Evolutionary conservation across 2,797 vertebrate genomes (phyloP).

Genomic region (Pseudochirops cupreus): DNA sequence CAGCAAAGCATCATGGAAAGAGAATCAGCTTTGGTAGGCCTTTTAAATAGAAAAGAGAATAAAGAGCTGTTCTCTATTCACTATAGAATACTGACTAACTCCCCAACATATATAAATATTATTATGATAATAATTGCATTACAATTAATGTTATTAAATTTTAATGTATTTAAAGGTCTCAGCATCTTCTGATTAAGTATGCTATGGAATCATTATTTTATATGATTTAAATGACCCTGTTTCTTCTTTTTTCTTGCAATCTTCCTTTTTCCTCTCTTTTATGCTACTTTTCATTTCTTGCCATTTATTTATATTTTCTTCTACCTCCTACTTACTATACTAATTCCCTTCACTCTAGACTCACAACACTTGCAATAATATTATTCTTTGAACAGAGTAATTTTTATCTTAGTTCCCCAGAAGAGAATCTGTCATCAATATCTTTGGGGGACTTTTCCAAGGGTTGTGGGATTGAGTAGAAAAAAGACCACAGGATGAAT

Average conservation of each 20-base stretch:
- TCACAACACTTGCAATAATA: not conserved
- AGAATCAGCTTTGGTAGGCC: not conserved
- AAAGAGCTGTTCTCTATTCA: not conserved
- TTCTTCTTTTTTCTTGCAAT: not conserved
- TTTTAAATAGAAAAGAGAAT: not conserved
- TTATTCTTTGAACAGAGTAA: conserved; percentile 13
- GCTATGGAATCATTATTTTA: not conserved
- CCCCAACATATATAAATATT: not conserved
- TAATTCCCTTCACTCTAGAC: not conserved
- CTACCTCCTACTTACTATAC: not conserved
- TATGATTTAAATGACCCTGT: not conserved
- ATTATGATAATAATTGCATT: not conserved
- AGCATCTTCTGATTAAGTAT: not conserved
- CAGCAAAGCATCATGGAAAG: not conserved
- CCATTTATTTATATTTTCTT: not conserved
- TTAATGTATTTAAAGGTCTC: conserved; percentile 1
- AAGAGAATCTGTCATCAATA: not conserved
- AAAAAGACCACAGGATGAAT: not conserved
- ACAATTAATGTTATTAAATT: not conserved
- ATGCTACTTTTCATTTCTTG: not conserved
- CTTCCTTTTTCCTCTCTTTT: not conserved
- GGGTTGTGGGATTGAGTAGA: not conserved
- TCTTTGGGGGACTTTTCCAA: not conserved
- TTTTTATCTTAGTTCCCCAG: not conserved
- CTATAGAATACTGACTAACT: not conserved